Percentiles rank a stretch among this genome's conserved stretches.
Evolutionary conservation across 2,113 vertebrate genomes (phyloP).

Genomic region (Anas platyrhynchos): DNA sequence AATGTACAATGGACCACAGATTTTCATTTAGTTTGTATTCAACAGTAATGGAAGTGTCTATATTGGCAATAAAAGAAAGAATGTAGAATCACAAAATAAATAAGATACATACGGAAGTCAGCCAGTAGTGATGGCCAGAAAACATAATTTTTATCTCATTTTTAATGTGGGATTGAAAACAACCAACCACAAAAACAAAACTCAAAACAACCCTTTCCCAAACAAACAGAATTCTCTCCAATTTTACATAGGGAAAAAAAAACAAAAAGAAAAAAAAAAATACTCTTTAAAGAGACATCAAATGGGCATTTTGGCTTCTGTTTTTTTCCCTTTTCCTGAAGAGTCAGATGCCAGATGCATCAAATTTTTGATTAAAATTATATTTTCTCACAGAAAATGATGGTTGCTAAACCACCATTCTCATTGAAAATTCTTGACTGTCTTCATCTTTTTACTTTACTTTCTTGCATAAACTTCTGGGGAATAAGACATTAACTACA

Average conservation of each 20-base stretch:
- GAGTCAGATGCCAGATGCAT: background rate
- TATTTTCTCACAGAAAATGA: background rate
- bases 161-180: background rate
- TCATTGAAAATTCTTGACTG: background rate
- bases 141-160: background rate
- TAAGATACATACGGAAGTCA: background rate
- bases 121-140: background rate
- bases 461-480: background rate
- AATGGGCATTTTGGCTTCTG: background rate
- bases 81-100: background rate
- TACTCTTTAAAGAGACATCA: background rate
- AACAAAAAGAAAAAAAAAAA: background rate
- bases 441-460: background rate
- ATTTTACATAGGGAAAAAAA: background rate
- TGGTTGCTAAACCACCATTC: background rate
- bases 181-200: background rate
- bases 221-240: background rate
- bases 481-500: background rate
- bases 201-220: background rate
- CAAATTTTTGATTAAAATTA: background rate
- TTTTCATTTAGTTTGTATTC: conserved; percentile 21
- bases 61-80: background rate
- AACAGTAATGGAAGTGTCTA: background rate
- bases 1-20: background rate
- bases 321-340: background rate